Conservation (phyloP, 1,140 invertebrate genomes). For the Drusus annulatus region DNA sequence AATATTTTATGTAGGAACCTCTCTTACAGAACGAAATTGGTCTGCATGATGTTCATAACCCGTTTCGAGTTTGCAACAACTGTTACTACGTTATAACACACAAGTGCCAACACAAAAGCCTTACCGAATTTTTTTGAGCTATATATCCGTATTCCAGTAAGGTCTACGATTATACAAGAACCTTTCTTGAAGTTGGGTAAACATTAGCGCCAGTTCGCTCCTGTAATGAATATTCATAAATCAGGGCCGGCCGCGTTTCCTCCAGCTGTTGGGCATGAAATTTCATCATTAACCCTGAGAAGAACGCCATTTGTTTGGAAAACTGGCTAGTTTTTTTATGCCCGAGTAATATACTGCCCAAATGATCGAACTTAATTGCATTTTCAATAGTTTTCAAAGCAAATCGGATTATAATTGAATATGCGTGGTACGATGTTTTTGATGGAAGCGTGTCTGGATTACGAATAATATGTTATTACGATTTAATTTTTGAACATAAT, state of each 20-base stretch:
- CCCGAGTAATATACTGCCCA: neutral
- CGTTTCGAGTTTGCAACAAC: too few relatives aligned
- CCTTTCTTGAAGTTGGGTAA: constrained; percentile 32
- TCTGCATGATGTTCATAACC: too few relatives aligned
- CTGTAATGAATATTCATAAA: constrained; percentile 57
- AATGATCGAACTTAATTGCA: constrained; percentile 25
- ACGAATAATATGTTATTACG: neutral
- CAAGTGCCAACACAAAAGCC: too few relatives aligned
- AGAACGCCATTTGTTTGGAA: constrained; percentile 13
- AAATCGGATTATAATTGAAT: constrained; percentile 30
- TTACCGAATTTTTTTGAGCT: too few relatives aligned
- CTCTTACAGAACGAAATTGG: too few relatives aligned
- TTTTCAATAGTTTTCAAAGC: constrained; percentile 4
- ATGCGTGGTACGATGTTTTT: neutral
- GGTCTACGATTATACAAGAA: constrained; percentile 29
- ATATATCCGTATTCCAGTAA: too few relatives aligned
- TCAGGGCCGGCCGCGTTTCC: constrained; percentile 39
- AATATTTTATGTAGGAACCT: too few relatives aligned
- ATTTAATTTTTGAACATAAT: too few relatives aligned
- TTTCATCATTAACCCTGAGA: constrained; percentile 39
- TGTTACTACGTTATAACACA: too few relatives aligned
- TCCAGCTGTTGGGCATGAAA: constrained; percentile 54
- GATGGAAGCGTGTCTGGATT: neutral
- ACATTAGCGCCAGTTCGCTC: constrained; percentile 28
- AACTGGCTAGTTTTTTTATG: constrained; percentile 11